Evolutionary conservation across 2,888 invertebrate species (phyloP), one percentile per base, ranked within the genome.

Genomic region (Limnephilus marmoratus): DNA sequence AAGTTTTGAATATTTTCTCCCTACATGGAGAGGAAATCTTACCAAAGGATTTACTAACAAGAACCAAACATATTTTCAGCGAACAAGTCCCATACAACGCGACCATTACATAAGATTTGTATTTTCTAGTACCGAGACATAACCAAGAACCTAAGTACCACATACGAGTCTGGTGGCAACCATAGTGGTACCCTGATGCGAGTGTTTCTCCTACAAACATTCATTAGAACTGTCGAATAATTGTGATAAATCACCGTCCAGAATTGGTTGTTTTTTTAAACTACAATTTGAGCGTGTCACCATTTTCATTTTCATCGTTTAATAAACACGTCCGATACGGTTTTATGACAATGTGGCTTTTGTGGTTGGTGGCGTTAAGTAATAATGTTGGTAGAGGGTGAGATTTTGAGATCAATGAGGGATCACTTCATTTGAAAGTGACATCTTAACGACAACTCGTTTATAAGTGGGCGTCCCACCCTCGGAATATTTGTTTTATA

Each of bases 161-260:
- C 24, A 68, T 68, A 9, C 9, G 9, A 68, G 68, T 24, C 68
- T 68, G 68, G 34, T 24, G 34, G 37, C 83, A 34, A 45, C 34
- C 85, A 93, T 93, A 80, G 89, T 87, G 93, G 93, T 93, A 91
- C 93, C 93, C 92, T 91, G 90, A 93, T 90, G 49, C 31, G 45
- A 15, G 41, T 31, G 34, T 31, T 83, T 90, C 49, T 90, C 49
- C 89, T 13, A 90, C 45, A 90, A 90, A 85, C 92, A 86, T 80
- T 85, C 85, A 49, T 87, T 91, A 41, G 90, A 81, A 90, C 85
- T 83, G 92, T 93, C 92, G 92, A 93, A 93, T 93, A 92, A 93
- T 92, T 93, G 90, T 93, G 93, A 93, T 92, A 92, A 92, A 93
- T 93, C 91, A 90, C 92, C 91, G 68, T 81, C n/a, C 29, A 37